These are phyloP conservation scores for Thomomys bottae DNA, from an alignment of 2,113 vertebrate species.

Conservation along the genomic window DNA sequence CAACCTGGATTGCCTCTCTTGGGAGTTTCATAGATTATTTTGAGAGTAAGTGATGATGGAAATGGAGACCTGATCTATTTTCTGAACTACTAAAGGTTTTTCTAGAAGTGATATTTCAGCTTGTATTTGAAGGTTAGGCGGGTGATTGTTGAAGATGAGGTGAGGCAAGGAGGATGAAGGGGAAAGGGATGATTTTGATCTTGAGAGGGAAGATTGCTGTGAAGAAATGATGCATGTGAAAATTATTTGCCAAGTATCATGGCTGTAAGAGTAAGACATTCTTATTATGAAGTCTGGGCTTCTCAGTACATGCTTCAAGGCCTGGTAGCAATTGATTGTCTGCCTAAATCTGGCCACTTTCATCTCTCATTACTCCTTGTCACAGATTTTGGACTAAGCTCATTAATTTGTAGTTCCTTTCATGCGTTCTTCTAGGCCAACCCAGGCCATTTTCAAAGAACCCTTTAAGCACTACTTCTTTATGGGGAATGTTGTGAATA, in stretches of 20 bases:
- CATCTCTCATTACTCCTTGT: constrained; percentile 27
- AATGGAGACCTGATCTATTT: background rate
- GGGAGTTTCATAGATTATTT: background rate
- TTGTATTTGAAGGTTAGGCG: background rate
- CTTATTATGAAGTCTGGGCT: background rate
- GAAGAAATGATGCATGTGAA: background rate
- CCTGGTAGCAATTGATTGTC: constrained; percentile 14
- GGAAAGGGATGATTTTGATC: background rate
- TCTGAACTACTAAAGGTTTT: background rate
- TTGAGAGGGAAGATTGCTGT: background rate
- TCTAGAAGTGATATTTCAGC: background rate
- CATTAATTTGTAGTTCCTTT: constrained; percentile 29
- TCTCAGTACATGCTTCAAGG: background rate
- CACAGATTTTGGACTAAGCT: background rate
- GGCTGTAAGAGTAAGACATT: background rate
- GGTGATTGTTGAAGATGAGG: background rate
- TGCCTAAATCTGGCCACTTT: background rate
- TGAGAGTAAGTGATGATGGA: background rate
- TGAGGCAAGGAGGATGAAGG: background rate
- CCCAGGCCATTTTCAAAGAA: background rate
- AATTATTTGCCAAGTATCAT: background rate
- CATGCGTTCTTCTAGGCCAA: constrained; percentile 9
- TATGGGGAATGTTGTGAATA: background rate
- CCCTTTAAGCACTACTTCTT: constrained; percentile 23
- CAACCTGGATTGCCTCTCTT: background rate